phyloP scores from a whole-genome alignment of 2,888 invertebrate genomes.

The Chironomus tentans region DNA sequence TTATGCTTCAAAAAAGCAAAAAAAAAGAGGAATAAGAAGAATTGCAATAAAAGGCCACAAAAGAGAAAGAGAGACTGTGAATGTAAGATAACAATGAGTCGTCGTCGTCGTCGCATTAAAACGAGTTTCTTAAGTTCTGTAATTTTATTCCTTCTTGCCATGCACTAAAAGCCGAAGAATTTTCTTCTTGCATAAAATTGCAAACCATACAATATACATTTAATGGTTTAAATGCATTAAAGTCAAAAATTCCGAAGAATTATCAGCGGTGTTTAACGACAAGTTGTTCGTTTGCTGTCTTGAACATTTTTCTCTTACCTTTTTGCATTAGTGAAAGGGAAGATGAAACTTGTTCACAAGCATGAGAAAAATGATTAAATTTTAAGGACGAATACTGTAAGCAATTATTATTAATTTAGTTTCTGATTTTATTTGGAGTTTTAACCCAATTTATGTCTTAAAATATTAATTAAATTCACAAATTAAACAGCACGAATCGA shows the following conservation, averaged over 20 bases:
- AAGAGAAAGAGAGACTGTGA: not conserved
- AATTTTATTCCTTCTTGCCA: not conserved
- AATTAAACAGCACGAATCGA: too few species aligned
- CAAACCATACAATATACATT: constrained; percentile 3
- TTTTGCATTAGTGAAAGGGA: not conserved
- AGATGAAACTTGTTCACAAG: too few species aligned
- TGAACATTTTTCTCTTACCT: not conserved
- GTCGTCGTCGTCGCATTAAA: not conserved
- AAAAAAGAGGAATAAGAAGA: not conserved
- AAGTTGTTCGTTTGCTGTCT: not conserved
- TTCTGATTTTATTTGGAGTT: too few species aligned
- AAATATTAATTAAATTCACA: too few species aligned
- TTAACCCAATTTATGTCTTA: too few species aligned
- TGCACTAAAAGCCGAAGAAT: not conserved
- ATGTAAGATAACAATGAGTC: constrained; percentile 16
- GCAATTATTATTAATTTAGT: too few species aligned
- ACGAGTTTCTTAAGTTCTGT: not conserved
- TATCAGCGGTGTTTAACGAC: constrained; percentile 5
- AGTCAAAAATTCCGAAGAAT: not conserved
- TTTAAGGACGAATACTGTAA: too few species aligned
- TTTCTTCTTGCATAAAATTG: not conserved
- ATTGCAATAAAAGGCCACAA: not conserved
- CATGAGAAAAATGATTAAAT: too few species aligned
- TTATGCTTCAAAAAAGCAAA: not conserved
- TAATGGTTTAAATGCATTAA: constrained; percentile 8